Conservation (phyloP, 2,797 vertebrate species). For the Hybognathus amarus region DNA sequence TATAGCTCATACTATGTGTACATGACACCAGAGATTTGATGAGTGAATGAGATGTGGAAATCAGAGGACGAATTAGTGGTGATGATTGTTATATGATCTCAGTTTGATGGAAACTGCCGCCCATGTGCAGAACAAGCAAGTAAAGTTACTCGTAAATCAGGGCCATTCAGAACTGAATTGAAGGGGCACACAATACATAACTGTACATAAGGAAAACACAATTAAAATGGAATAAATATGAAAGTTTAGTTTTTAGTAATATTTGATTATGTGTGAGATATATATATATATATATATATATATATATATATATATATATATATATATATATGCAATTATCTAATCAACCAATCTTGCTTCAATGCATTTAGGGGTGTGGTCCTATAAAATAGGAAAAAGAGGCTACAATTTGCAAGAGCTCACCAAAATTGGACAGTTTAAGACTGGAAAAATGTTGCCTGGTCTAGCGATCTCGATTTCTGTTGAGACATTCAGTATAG, state of each 20-base stretch:
- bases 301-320: too few relatives aligned
- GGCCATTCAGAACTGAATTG: neutral
- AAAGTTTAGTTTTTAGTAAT: neutral
- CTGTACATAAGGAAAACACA: neutral
- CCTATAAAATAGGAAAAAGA: too few relatives aligned
- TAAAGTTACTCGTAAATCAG: neutral
- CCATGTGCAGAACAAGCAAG: neutral
- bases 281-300: too few relatives aligned
- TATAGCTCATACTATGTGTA: conserved; percentile 55
- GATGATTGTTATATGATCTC: conserved; percentile 1
- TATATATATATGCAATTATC: too few relatives aligned
- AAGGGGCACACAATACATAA: neutral
- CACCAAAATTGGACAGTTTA: too few relatives aligned
- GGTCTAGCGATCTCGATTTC: too few relatives aligned
- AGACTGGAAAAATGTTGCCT: too few relatives aligned
- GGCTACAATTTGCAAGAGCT: too few relatives aligned
- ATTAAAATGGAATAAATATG: neutral
- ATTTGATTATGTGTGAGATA: neutral
- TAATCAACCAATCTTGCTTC: too few relatives aligned
- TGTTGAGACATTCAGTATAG: too few relatives aligned
- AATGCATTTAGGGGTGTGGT: too few relatives aligned
- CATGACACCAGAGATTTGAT: conserved; percentile 51
- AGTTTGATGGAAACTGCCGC: neutral
- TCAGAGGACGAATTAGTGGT: conserved; percentile 1
- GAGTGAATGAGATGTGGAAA: conserved; percentile 38